Conservation (phyloP, 1,140 invertebrate genomes). For the Galleria mellonella region DNA sequence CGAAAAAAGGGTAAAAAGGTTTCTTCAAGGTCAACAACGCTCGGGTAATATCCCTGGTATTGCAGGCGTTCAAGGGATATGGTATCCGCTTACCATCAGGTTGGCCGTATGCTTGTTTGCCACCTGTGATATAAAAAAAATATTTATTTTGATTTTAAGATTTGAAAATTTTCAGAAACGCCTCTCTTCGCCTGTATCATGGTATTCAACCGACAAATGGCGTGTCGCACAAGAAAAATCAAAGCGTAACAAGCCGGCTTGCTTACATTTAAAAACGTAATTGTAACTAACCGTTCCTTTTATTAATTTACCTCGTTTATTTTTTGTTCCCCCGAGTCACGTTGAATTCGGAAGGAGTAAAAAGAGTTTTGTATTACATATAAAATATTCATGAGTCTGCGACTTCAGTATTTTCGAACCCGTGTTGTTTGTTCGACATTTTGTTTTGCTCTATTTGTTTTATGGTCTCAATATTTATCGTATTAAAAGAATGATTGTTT, state of each 20-base stretch:
- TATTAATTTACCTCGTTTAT: constrained; percentile 72
- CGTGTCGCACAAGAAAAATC: constrained; percentile 69
- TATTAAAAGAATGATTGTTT: too few relatives aligned
- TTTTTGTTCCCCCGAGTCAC: constrained; percentile 41
- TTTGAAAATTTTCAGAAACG: constrained; percentile 21
- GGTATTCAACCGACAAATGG: constrained; percentile 57
- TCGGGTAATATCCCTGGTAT: too few relatives aligned
- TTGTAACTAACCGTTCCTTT: constrained; percentile 70
- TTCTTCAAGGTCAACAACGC: too few relatives aligned
- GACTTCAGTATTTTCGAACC: constrained; percentile 1
- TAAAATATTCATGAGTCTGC: constrained; percentile 57
- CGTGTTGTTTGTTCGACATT: too few relatives aligned
- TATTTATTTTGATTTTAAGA: too few relatives aligned
- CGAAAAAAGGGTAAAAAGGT: too few relatives aligned
- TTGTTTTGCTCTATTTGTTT: too few relatives aligned
- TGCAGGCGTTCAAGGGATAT: too few relatives aligned
- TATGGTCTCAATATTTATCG: too few relatives aligned
- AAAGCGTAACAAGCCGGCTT: constrained; percentile 59
- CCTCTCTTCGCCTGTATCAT: constrained; percentile 11
- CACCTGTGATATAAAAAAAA: too few relatives aligned
- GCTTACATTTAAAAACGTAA: constrained; percentile 73
- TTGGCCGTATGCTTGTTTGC: too few relatives aligned
- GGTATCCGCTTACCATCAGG: too few relatives aligned
- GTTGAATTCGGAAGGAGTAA: constrained; percentile 32
- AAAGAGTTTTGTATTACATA: constrained; percentile 26